Evolutionary conservation across 2,113 vertebrate genomes (phyloP).

Genomic region (Leuciscus idus): DNA sequence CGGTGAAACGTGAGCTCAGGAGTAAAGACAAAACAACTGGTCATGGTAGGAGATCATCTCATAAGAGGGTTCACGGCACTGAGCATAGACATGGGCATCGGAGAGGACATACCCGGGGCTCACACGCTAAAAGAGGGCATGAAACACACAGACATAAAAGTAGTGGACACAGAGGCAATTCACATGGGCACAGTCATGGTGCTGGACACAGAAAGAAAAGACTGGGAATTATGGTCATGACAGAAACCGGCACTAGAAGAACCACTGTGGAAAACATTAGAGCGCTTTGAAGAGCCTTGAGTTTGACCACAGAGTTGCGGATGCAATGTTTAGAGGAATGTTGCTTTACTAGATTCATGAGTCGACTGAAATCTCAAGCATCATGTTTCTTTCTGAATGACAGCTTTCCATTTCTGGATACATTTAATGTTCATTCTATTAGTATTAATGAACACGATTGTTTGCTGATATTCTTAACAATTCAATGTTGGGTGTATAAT

Average conservation of each 20-base stretch:
- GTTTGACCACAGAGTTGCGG: not conserved
- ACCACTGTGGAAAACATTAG: not conserved
- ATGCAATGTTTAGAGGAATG: not conserved
- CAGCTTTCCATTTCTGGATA: not conserved
- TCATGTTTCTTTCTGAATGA: not conserved
- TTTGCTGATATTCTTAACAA: not conserved
- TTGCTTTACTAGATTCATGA: not conserved
- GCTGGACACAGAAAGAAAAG: not conserved
- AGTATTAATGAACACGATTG: not conserved
- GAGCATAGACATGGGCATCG: slow-evolving; percentile 10
- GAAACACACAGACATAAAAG: slow-evolving; percentile 14
- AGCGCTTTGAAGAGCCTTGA: not conserved
- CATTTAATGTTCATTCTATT: not conserved
- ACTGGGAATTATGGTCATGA: slow-evolving; percentile 5
- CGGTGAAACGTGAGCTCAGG: not conserved
- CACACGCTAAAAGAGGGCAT: not conserved
- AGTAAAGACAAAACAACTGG: slow-evolving; percentile 22
- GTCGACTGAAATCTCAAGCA: not conserved
- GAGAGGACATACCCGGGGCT: slow-evolving; percentile 1
- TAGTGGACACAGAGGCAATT: not conserved
- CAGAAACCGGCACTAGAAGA: not conserved
- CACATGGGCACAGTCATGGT: slow-evolving; percentile 25
- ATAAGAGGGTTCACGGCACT: slow-evolving; percentile 2
- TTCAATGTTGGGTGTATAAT: not conserved
- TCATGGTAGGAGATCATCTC: not conserved